A percentile compares a stretch with the other conserved stretches of the same genome.
phyloP scores from a whole-genome alignment of 2,113 vertebrate genomes.

The Dendropsophus ebraccatus region DNA sequence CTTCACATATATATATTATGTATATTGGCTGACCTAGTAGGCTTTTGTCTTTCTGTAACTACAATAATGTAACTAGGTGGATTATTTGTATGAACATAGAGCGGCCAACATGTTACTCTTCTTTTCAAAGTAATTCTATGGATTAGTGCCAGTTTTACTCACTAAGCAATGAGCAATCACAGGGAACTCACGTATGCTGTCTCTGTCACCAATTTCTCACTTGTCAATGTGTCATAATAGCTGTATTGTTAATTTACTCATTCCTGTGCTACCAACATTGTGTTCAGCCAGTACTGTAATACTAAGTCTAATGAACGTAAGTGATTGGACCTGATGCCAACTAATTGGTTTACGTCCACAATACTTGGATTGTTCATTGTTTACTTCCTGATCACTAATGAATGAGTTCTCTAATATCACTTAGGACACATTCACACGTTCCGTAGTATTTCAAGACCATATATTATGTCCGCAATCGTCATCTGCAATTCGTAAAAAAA shows the following conservation, averaged over 20 bases:
- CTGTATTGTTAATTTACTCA: conserved; percentile 16
- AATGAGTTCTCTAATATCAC: background rate
- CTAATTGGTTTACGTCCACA: background rate
- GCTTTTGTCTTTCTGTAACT: conserved; percentile 15
- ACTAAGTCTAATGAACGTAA: background rate
- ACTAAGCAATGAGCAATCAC: background rate
- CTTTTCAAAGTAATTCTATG: conserved; percentile 1
- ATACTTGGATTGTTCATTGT: background rate
- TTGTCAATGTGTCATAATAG: conserved; percentile 26
- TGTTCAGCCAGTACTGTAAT: background rate
- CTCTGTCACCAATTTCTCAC: conserved; percentile 17
- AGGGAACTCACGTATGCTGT: background rate
- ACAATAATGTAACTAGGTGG: conserved; percentile 25
- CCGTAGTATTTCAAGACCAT: too few relatives aligned
- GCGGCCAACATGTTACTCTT: conserved; percentile 22
- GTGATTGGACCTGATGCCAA: background rate
- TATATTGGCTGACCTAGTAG: background rate
- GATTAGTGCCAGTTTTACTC: background rate
- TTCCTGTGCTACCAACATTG: background rate
- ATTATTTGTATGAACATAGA: conserved; percentile 21
- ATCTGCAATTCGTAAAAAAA: too few relatives aligned
- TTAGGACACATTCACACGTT: background rate
- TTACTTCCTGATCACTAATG: background rate
- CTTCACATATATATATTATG: too few relatives aligned
- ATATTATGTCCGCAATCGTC: too few relatives aligned